Conservation (phyloP, 1,140 invertebrate genomes). For the Drosophila auraria region DNA sequence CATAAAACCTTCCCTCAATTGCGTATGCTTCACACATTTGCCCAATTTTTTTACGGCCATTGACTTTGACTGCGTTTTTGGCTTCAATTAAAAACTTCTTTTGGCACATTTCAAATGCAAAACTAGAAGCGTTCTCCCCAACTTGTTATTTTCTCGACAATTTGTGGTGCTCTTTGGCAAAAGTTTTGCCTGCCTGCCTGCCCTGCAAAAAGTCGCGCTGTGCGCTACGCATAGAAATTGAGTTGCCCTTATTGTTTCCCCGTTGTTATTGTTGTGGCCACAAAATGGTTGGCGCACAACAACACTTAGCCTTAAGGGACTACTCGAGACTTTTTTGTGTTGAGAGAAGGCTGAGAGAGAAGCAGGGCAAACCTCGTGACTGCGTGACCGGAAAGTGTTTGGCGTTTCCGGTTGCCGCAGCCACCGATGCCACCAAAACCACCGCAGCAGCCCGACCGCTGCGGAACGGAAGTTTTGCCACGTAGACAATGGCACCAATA, state of each 20-base stretch:
- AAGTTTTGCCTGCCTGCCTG: conserved; percentile 15
- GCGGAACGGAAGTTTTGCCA: conserved; percentile 60
- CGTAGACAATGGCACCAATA: conserved; percentile 59
- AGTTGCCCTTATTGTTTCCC: conserved; percentile 60
- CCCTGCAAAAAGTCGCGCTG: conserved; percentile 47
- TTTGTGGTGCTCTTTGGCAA: conserved; percentile 37
- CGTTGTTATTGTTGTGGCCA: conserved; percentile 66
- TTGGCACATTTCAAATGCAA: conserved; percentile 58
- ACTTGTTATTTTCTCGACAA: conserved; percentile 47
- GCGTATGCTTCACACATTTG: not conserved
- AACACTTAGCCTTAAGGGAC: conserved; percentile 80
- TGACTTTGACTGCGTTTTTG: conserved; percentile 25
- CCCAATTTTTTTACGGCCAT: conserved; percentile 21
- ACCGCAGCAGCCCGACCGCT: conserved; percentile 38
- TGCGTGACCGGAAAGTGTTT: conserved; percentile 82
- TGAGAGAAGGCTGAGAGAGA: not conserved
- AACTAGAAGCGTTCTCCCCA: conserved; percentile 27
- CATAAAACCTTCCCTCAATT: not conserved
- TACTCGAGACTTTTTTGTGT: conserved; percentile 61
- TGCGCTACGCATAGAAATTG: conserved; percentile 74
- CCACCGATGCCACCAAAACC: conserved; percentile 41
- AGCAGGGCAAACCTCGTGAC: conserved; percentile 40
- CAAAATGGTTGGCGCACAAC: conserved; percentile 78
- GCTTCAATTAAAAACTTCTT: conserved; percentile 67
- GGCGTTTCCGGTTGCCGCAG: conserved; percentile 71